Conservation (phyloP, 2,888 invertebrate species). For the Drosophila vallismaia region DNA sequence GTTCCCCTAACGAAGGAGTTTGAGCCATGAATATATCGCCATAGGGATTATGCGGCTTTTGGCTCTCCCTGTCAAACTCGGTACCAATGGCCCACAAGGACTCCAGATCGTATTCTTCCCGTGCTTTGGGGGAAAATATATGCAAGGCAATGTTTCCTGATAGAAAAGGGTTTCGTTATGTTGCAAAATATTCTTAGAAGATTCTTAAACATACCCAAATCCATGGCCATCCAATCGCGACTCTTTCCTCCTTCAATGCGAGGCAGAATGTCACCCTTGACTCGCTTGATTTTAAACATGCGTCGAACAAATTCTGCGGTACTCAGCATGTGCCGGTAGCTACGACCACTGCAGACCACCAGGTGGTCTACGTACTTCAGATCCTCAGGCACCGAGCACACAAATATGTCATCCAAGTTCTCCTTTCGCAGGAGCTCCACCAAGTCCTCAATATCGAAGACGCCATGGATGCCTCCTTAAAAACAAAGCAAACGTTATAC, state of each 20-base stretch:
- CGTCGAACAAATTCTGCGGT: slow-evolving; percentile 90
- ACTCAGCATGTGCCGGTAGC: slow-evolving; percentile 89
- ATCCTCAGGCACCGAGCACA: slow-evolving; percentile 89
- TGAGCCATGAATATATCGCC: slow-evolving; percentile 85
- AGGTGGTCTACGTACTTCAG: slow-evolving; percentile 93
- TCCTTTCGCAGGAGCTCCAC: slow-evolving; percentile 90
- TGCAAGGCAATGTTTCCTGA: slow-evolving; percentile 96
- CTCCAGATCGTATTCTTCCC: slow-evolving; percentile 93
- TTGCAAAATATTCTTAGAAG: background rate
- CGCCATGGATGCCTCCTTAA: slow-evolving; percentile 93
- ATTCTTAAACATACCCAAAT: slow-evolving; percentile 88
- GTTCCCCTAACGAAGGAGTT: slow-evolving; percentile 4
- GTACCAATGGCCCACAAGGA: slow-evolving; percentile 95
- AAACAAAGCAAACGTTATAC: background rate
- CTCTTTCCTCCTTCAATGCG: slow-evolving; percentile 91
- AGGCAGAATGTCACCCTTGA: slow-evolving; percentile 87
- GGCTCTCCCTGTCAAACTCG: slow-evolving; percentile 89
- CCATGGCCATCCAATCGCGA: slow-evolving; percentile 94
- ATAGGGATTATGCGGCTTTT: slow-evolving; percentile 86
- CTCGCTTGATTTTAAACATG: slow-evolving; percentile 90
- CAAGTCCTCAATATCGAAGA: slow-evolving; percentile 94
- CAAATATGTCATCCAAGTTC: slow-evolving; percentile 92
- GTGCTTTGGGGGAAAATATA: slow-evolving; percentile 89
- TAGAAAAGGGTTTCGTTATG: accelerated
- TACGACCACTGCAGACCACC: slow-evolving; percentile 91